These are phyloP conservation scores for Coleophora flavipennella DNA, from an alignment of 2,888 invertebrate species.

Conservation along the genomic window DNA sequence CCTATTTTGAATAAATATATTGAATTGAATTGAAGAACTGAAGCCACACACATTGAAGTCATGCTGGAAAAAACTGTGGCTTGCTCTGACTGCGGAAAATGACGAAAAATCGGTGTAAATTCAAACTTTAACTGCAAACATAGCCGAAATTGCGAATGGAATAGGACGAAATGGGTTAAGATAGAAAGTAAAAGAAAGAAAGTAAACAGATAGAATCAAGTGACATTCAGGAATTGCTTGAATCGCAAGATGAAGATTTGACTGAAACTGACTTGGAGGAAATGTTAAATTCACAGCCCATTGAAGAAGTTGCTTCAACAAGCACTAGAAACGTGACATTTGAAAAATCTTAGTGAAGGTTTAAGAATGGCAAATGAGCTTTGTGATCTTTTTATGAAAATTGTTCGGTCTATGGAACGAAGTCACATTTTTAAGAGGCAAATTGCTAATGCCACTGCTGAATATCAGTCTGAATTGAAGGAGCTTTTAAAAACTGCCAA, in stretches of 20 bases:
- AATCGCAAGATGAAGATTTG: conserved; percentile 17
- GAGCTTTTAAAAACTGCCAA: conserved; percentile 16
- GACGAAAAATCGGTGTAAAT: conserved; percentile 17
- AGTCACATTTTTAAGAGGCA: conserved; percentile 5
- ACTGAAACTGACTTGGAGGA: conserved; percentile 25
- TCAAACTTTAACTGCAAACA: conserved; percentile 20
- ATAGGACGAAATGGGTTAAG: conserved; percentile 23
- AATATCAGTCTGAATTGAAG: conserved; percentile 16
- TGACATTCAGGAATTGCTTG: conserved; percentile 16
- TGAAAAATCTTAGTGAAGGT: conserved; percentile 16
- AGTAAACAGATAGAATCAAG: conserved; percentile 20
- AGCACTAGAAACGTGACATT: conserved; percentile 20
- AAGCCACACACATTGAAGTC: conserved; percentile 13
- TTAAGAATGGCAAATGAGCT: conserved; percentile 21
- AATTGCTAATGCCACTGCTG: conserved; percentile 18
- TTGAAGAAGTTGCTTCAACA: conserved; percentile 8
- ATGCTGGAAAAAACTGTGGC: conserved; percentile 16
- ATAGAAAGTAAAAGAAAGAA: too few relatives aligned
- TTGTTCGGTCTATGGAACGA: conserved; percentile 18
- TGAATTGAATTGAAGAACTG: too few relatives aligned
- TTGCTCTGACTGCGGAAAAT: conserved; percentile 16
- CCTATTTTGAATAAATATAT: too few relatives aligned
- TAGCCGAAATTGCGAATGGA: conserved; percentile 20
- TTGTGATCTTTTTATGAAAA: conserved; percentile 18
- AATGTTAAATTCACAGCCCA: neutral